Base-by-base conservation (phyloP, 1,140 invertebrate species). In the Manduca sexta region DNA sequence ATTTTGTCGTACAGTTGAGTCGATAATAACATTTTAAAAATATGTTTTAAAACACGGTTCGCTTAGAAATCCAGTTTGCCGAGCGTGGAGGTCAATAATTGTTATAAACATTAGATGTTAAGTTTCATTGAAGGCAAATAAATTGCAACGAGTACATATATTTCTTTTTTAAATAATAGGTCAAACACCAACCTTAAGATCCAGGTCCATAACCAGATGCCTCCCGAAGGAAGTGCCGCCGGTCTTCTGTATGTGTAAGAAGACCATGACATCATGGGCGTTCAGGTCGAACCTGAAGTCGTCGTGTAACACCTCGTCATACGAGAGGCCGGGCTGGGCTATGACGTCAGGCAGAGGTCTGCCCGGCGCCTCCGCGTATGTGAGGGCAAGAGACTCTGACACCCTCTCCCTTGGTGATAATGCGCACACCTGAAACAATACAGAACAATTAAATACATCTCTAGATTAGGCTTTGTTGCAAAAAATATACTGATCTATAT, bases 241-340 rank as follows among this genome's bases (percentile, higher is more conserved):
- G 10, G 88, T 90, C 68, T 99, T 99, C 86, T 99, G 98, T 84
- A 99, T 98, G 76, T 99, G 98, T 35, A 99, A 86, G 82, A 99
- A 99, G 13, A 99, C 97, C 88, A 99, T 94, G 13, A 99, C 97
- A 88, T 99, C 98, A 64, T 95, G 92, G 5, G 92, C 93, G 73
- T 95, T 92, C 72, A 97, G 93, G 75, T 96, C 93, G 84, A 96
- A 96, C 58, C 92, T 90, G 81, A 94, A 94, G 74, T 94, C 93
- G 75, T 95, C 93, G 66, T 93, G 93, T 12, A 94, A 88, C 56
- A 95, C 91, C 78, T 95, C 93, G 61, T 95, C 93, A 69, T 95
- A 95, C 59, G 91, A 92, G 40, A 92, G 80, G 14, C 90, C 90
- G 12, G 87, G 86, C 65, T 89, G 89, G 16, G 76, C 84, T 33